A percentile compares a stretch with the other conserved stretches of the same genome.
Evolutionary conservation across 2,797 vertebrate genomes (phyloP).

Genomic region (Pseudochirops cupreus): DNA sequence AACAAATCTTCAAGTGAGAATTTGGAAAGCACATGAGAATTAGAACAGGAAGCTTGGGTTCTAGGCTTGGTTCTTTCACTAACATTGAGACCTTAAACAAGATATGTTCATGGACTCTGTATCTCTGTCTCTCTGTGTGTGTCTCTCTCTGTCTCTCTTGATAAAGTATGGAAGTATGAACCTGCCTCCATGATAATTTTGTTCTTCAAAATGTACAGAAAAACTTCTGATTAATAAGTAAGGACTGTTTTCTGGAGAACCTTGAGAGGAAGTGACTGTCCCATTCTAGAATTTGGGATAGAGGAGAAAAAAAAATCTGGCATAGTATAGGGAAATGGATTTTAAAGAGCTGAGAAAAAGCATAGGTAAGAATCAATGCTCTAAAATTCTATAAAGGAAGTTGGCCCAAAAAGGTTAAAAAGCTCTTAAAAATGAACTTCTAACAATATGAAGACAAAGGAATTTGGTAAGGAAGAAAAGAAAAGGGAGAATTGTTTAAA

Average conservation of each 20-base stretch:
- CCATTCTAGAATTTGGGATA: background rate
- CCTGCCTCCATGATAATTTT: conserved; percentile 41
- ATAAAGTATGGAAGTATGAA: background rate
- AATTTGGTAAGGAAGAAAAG: background rate
- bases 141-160: conserved; percentile 44
- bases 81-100: conserved; percentile 62
- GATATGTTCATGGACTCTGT: conserved; percentile 32
- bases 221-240: background rate
- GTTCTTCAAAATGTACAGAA: background rate
- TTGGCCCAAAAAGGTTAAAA: background rate
- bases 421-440: background rate
- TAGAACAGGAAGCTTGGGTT: background rate
- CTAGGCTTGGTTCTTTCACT: background rate
- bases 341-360: background rate
- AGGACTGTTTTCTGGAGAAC: background rate
- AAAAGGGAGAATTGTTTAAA: background rate
- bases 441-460: background rate
- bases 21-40: background rate
- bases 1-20: background rate
- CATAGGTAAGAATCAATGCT: background rate
- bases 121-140: conserved; percentile 13
- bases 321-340: background rate
- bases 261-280: background rate
- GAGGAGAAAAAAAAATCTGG: background rate
- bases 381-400: background rate